Conservation (phyloP, 2,797 vertebrate species). For the Gobio occitaniae region DNA sequence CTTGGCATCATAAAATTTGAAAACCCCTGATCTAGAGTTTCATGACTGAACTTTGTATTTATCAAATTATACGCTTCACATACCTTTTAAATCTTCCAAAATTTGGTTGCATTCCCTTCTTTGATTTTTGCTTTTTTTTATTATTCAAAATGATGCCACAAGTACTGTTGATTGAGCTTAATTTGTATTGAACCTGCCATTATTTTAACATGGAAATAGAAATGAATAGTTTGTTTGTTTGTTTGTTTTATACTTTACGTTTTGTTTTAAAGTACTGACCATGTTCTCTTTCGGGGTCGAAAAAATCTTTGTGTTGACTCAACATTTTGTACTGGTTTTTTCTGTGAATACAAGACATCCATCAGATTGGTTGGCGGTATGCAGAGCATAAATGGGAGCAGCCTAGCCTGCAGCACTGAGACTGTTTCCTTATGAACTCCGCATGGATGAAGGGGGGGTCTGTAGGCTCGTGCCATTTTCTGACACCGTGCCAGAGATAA, state of each 20-base stretch:
- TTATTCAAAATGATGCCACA: too few relatives aligned
- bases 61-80: neutral
- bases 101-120: neutral
- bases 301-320: constrained; percentile 10
- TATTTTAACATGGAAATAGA: neutral
- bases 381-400: constrained; percentile 8
- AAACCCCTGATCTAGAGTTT: too few relatives aligned
- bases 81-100: neutral
- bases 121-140: neutral
- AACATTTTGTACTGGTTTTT: constrained; percentile 33
- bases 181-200: neutral
- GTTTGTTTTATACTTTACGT: neutral
- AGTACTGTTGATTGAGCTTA: neutral
- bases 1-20: too few relatives aligned
- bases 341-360: constrained; percentile 8
- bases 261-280: too few relatives aligned
- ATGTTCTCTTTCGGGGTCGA: neutral
- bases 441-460: neutral
- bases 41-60: too few relatives aligned
- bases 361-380: neutral
- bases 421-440: constrained; percentile 21
- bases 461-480: constrained; percentile 37
- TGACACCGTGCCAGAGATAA: constrained; percentile 31
- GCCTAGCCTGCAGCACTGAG: constrained; percentile 23
- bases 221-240: neutral